Percentiles rank a stretch among this genome's conserved stretches.
Conservation (phyloP, 2,113 vertebrate genomes). For the Narcine bancroftii region DNA sequence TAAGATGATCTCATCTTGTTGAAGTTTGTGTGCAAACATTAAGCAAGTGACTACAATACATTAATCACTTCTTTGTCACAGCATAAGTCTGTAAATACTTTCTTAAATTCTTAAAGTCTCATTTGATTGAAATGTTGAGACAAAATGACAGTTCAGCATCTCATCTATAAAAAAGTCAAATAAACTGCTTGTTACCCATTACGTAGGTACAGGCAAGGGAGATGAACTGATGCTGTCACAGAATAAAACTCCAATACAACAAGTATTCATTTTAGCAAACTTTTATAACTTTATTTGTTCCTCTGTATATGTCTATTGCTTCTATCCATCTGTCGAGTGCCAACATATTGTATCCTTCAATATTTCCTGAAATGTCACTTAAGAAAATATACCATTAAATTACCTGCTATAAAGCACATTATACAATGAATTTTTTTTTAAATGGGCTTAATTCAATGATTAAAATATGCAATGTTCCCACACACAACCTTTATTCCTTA, state of each 20-base stretch:
- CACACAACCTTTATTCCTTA: not conserved
- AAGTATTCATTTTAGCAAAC: not conserved
- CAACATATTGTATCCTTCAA: not conserved
- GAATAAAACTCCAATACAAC: constrained; percentile 14
- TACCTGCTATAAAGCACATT: not conserved
- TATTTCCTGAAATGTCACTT: not conserved
- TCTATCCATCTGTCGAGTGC: not conserved
- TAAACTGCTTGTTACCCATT: not conserved
- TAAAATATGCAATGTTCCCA: not conserved
- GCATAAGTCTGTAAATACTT: constrained; percentile 9
- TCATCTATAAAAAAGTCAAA: constrained; percentile 30
- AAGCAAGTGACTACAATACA: constrained; percentile 34
- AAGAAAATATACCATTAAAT: not conserved
- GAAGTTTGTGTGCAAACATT: constrained; percentile 35
- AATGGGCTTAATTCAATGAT: not conserved
- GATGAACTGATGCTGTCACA: not conserved
- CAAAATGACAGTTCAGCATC: not conserved
- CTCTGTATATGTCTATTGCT: not conserved
- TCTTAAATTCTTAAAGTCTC: constrained; percentile 17
- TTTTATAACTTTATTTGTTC: not conserved
- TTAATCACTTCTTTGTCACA: constrained; percentile 30
- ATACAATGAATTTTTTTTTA: constrained; percentile 8
- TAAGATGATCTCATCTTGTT: constrained; percentile 23
- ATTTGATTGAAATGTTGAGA: constrained; percentile 29
- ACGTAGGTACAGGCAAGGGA: constrained; percentile 9